Base-by-base conservation (phyloP, 1,140 invertebrate genomes). In the Palaemon carinicauda region DNA sequence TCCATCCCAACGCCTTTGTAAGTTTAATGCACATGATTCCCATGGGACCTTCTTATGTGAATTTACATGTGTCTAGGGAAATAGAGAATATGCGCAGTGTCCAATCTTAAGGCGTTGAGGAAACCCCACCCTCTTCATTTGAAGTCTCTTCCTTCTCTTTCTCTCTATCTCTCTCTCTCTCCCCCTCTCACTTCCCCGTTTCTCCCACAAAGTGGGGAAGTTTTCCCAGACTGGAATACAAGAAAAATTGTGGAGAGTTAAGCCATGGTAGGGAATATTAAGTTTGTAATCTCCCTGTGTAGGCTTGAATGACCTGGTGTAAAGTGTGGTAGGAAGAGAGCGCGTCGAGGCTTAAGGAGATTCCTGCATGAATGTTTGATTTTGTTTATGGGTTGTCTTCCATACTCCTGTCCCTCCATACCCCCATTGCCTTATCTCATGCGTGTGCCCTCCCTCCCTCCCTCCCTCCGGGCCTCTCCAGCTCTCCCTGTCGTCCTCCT, bases 11-110 rank as follows among this genome's bases (percentile, higher is more conserved):
- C 78, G 78, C 78, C 78, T 80, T 80, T 80, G 78, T 80, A 80
- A 80, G 53, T 80, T 80, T 80, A 80, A 80, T 80, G 56, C 78
- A 54, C n/a, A 80, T 33, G 52, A 80, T 80, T 31, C 53, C 74
- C 78, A 9, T 31, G 15, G 78, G 53, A 17, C 29, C 78, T 54
- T 41, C 31, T 60, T 54, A 60, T 60, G 78, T 33, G 78, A 80
- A 80, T 60, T 80, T 60, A 41, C 53, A 80, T 31, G 78, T 80
- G n/a, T 60, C 53, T 80, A n/a, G 78, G 24, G 53, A 54, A 69
- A 69, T 69, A 27, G 15, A 21, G 53, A 79, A 51, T 29, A 80
- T 60, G 53, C 53, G 21, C 54, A 29, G 78, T 33, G 78, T 60
- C 53, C 53, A 80, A 80, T 80, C 78, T 80, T 14, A n/a, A 50